These are phyloP conservation scores for Pterobdella sp. DNA, from an alignment of 2,888 invertebrate species.

Conservation along the genomic window DNA sequence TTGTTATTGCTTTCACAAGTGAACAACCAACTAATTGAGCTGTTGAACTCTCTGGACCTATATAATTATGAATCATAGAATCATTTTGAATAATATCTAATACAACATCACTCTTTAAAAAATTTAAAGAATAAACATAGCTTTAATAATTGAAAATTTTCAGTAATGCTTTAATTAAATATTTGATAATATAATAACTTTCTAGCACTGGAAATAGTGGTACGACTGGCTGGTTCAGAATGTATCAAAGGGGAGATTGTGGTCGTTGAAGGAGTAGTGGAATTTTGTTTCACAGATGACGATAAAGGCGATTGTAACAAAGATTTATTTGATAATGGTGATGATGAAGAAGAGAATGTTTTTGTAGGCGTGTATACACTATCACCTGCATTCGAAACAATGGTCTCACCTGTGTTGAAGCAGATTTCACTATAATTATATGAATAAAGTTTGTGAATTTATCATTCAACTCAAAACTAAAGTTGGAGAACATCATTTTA, in stretches of 20 bases:
- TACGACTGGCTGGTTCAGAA: background rate
- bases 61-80: background rate
- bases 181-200: conserved; percentile 10
- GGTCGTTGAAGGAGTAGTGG: background rate
- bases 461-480: too few relatives aligned
- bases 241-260: background rate
- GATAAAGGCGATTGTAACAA: background rate
- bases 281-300: background rate
- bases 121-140: background rate
- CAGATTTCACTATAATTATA: too few relatives aligned
- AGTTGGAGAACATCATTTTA: too few relatives aligned
- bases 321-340: background rate
- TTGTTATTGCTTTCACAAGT: background rate
- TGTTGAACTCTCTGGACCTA: conserved; percentile 14
- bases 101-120: background rate
- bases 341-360: background rate
- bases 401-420: too few relatives aligned
- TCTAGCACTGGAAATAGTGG: background rate
- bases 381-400: too few relatives aligned
- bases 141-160: background rate
- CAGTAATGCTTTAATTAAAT: background rate
- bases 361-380: background rate
- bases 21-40: conserved; percentile 17
- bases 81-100: too few relatives aligned
- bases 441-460: too few relatives aligned